Evolutionary conservation across 2,888 invertebrate genomes (phyloP).

Genomic region (Phrixothrix hirtus): DNA sequence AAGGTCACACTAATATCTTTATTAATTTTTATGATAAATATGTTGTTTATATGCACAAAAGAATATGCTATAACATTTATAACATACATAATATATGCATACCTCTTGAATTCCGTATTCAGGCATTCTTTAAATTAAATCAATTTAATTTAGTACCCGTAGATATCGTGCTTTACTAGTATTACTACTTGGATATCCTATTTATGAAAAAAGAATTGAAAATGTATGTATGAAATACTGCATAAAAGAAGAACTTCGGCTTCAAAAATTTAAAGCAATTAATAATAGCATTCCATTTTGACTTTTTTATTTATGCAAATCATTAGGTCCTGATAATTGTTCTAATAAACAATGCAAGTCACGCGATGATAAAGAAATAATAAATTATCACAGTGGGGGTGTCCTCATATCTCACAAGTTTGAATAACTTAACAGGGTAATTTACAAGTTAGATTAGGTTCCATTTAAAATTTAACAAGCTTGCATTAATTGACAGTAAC

Average conservation of each 20-base stretch:
- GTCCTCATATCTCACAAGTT: conserved; percentile 42
- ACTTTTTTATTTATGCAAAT: conserved; percentile 43
- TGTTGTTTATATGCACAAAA: too few relatives aligned
- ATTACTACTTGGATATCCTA: too few relatives aligned
- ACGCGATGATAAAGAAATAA: conserved; percentile 47
- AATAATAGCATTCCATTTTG: conserved; percentile 30
- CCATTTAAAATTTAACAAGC: conserved; percentile 43
- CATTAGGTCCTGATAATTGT: conserved; percentile 46
- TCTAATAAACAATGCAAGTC: conserved; percentile 47
- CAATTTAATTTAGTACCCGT: too few relatives aligned
- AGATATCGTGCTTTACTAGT: too few relatives aligned
- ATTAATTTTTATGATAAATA: too few relatives aligned
- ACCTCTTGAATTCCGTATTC: too few relatives aligned
- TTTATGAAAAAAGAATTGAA: too few relatives aligned
- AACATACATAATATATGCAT: too few relatives aligned
- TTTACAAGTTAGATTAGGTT: conserved; percentile 50
- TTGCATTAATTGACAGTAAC: conserved; percentile 47
- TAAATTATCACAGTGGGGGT: conserved; percentile 48
- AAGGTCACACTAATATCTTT: too few relatives aligned
- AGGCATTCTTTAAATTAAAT: too few relatives aligned
- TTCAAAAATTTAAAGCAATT: conserved; percentile 22
- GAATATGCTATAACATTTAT: too few relatives aligned
- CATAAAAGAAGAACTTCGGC: conserved; percentile 11
- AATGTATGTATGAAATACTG: too few relatives aligned
- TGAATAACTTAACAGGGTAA: conserved; percentile 46